Evolutionary conservation across 2,797 vertebrate species (phyloP), one percentile per base, ranked within the genome.

Genomic region (Enteromius trimaculatus): DNA sequence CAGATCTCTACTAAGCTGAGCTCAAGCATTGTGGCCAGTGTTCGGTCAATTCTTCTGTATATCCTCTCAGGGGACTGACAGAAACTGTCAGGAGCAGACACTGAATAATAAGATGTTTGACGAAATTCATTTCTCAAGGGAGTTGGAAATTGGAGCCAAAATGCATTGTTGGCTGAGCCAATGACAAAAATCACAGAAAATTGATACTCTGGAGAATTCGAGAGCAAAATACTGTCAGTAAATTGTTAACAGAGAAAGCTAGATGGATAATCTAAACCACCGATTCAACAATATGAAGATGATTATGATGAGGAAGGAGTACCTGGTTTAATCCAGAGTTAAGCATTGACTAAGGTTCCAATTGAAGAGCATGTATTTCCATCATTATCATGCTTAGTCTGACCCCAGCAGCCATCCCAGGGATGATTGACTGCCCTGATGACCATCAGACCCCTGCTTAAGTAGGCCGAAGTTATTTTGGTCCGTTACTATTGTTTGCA

Each of bases 1-100:
- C 49, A 34, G 86, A 92, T 90, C 86, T 85, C 78, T 85, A 55
- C 16, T 92, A 93, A 93, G 91, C 91, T 85, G 81, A 88, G 75
- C 1, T 86, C 87, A 87, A 89, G 85, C 80, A 60, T 81, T 76
- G 55, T 60, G 49, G 39, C 68, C 83, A 42, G 78, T 71, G 49
- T 51, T 69, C 55, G 39, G 17, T 85, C 66, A 70, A 39, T 49
- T 66, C 44, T 60, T 80, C 47, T 10, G 47, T 39, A 23, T 69
- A 77, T 83, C 64, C 64, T 83, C 84, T 82, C 84, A 26, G 55
- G 85, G 76, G 84, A 84, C 19, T 37, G 70, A 51, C 42, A 37
- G 34, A 39, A 88, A 72, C 65, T 14, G 60, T 26, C n/a, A 83
- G 69, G 62, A 68, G 78, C 44, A 76, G 70, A 68, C 44, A 70